phyloP scores from a whole-genome alignment of 2,113 vertebrate genomes.

The Myotis brandtii region DNA sequence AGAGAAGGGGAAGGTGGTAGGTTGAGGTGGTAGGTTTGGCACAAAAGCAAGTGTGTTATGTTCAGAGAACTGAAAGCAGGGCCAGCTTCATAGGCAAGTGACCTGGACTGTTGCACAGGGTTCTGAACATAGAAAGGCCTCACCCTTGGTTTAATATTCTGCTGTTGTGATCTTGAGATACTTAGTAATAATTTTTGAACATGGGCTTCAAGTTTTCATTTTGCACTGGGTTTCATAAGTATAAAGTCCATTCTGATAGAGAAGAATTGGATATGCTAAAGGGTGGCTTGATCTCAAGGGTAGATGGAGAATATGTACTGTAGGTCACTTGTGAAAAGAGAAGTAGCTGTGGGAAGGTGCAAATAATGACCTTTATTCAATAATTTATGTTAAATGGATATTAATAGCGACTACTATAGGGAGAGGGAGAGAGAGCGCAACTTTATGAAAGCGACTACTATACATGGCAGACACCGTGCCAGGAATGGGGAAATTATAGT shows the following conservation, averaged over 20 bases:
- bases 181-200: neutral
- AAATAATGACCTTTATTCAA: neutral
- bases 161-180: neutral
- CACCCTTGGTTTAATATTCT: neutral
- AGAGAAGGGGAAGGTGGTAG: neutral
- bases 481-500: neutral
- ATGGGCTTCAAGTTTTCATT: neutral
- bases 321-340: neutral
- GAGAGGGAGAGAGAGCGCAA: too few relatives aligned
- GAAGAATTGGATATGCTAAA: neutral
- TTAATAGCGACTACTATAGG: neutral
- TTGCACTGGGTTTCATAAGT: neutral
- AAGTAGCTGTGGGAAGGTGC: neutral
- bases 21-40: neutral
- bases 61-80: neutral
- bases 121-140: neutral
- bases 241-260: neutral
- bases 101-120: neutral
- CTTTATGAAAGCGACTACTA: neutral
- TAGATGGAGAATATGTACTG: neutral
- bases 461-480: neutral
- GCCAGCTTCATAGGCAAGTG: neutral
- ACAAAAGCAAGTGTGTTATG: neutral
- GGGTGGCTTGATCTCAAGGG: neutral
- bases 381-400: neutral